Percentiles rank a stretch among this genome's conserved stretches.
phyloP scores from a whole-genome alignment of 2,888 invertebrate genomes.

The Acanthosoma haemorrhoidale region DNA sequence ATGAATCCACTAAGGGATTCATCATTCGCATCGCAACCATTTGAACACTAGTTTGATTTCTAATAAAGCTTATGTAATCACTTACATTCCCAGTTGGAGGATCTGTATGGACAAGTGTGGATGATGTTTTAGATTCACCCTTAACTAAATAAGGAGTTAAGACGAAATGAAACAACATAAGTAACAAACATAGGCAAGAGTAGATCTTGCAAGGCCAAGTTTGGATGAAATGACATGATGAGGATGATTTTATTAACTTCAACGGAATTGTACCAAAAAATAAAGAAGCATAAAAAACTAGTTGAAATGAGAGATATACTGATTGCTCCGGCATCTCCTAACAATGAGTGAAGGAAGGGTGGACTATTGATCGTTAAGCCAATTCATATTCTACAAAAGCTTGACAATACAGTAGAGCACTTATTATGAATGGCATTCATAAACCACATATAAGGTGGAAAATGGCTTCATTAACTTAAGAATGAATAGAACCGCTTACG shows the following conservation, averaged over 20 bases:
- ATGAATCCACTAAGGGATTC: background rate
- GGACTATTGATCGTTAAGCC: slow-evolving; percentile 8
- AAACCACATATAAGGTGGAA: background rate
- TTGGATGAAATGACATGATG: background rate
- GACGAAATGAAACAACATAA: background rate
- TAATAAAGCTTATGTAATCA: slow-evolving; percentile 2
- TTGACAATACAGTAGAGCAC: background rate
- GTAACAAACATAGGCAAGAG: background rate
- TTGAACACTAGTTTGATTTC: slow-evolving; percentile 4
- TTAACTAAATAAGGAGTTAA: background rate
- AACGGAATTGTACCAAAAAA: slow-evolving; percentile 9
- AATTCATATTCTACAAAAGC: background rate
- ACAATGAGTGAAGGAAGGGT: background rate
- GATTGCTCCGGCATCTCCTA: background rate
- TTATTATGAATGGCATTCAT: background rate
- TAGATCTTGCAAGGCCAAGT: background rate
- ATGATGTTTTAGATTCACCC: background rate
- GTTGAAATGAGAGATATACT: slow-evolving; percentile 3
- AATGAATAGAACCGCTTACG: too few relatives aligned
- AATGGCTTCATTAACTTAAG: too few relatives aligned
- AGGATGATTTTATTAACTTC: background rate
- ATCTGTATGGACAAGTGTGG: background rate
- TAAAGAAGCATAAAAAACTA: slow-evolving; percentile 1
- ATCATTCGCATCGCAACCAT: slow-evolving; percentile 11
- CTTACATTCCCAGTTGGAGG: background rate